A percentile compares a stretch with the other conserved stretches of the same genome.
Conservation (phyloP, 2,113 vertebrate genomes). For the Thymallus thymallus region DNA sequence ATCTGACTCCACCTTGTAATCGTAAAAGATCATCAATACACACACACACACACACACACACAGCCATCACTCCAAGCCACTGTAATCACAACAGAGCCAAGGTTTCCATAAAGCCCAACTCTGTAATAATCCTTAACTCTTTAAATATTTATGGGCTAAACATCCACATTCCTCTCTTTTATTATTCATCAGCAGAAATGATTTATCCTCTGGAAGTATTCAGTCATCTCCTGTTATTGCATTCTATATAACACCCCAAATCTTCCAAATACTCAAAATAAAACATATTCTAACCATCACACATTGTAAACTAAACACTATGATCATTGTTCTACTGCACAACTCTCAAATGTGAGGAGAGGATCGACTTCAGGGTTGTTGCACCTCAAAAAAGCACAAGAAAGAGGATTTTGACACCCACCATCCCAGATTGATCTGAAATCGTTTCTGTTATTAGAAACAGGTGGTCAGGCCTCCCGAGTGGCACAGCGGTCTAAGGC, state of each 20-base stretch:
- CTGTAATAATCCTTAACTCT: conserved; percentile 55
- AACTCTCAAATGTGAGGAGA: conserved; percentile 15
- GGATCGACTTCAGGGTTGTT: conserved; percentile 2
- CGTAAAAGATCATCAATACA: background rate
- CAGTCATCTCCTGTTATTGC: conserved; percentile 38
- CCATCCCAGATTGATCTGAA: no score
- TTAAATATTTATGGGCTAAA: conserved; percentile 67
- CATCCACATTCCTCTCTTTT: conserved; percentile 41
- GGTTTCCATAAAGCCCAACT: conserved; percentile 44
- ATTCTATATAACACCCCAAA: conserved; percentile 7
- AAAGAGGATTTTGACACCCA: no score
- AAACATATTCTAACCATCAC: conserved; percentile 35
- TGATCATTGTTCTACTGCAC: conserved; percentile 6
- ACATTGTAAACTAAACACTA: conserved; percentile 15
- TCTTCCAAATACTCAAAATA: conserved; percentile 40
- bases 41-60: conserved; percentile 6
- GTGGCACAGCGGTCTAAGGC: no score
- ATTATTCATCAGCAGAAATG: conserved; percentile 65
- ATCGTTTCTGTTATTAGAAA: no score
- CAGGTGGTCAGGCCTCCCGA: no score
- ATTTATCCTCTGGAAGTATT: conserved; percentile 49
- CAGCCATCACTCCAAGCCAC: conserved; percentile 24
- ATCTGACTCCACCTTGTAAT: background rate
- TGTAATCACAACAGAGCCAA: conserved; percentile 43
- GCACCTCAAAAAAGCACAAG: no score